Evolutionary conservation across 2,888 invertebrate species (phyloP).

Genomic region (Saturnia pavonia): DNA sequence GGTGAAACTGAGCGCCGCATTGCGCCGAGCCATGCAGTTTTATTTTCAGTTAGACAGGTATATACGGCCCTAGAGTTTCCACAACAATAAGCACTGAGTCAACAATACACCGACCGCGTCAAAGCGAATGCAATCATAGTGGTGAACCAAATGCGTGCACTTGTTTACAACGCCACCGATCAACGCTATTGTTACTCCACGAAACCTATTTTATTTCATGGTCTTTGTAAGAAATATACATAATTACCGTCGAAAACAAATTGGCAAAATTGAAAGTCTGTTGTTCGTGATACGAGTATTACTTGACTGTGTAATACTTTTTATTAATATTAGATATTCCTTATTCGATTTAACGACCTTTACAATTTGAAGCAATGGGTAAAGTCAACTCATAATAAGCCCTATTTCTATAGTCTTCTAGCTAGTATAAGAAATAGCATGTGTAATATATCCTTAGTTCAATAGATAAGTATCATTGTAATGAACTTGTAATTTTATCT

Average conservation of each 20-base stretch:
- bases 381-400: no score
- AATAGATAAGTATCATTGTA: not conserved
- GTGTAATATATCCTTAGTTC: not conserved
- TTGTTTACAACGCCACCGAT: not conserved
- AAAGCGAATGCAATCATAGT: conserved; percentile 8
- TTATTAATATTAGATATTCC: not conserved
- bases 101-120: conserved; percentile 3
- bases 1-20: conserved; percentile 46
- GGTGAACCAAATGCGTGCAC: not conserved
- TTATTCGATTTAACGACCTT: not conserved
- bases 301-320: not conserved
- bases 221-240: not conserved
- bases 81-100: conserved; percentile 1
- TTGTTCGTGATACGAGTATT: not conserved
- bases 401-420: not conserved
- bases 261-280: not conserved
- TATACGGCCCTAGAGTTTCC: conserved; percentile 7
- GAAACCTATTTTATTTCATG: conserved; percentile 2
- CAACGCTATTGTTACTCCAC: conserved; percentile 1
- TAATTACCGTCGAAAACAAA: conserved; percentile 2
- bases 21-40: not conserved
- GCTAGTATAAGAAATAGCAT: not conserved
- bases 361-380: not conserved
- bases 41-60: not conserved
- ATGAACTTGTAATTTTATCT: not conserved